These are phyloP conservation scores for Napeogenes sylphis DNA, from an alignment of 2,888 invertebrate species.

Conservation along the genomic window DNA sequence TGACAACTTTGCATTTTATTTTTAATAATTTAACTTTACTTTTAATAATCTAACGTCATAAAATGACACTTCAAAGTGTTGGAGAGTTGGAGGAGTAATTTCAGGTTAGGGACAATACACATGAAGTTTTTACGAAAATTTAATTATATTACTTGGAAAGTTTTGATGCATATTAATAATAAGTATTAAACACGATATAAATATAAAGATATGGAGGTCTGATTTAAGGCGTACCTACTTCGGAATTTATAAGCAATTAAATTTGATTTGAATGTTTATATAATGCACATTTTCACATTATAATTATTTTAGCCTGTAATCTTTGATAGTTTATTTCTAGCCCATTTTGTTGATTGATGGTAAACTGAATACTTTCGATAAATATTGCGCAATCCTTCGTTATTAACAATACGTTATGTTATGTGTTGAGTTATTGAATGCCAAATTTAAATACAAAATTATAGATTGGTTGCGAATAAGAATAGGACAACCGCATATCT, in stretches of 20 bases:
- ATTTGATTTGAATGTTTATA: conserved; percentile 8
- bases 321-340: not conserved
- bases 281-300: not conserved
- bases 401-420: too few relatives aligned
- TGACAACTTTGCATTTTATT: conserved; percentile 44
- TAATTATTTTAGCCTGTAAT: conserved; percentile 5
- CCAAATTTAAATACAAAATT: too few relatives aligned
- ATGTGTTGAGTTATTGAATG: too few relatives aligned
- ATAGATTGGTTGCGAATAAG: too few relatives aligned
- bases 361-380: conserved; percentile 5
- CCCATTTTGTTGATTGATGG: not conserved
- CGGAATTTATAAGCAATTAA: conserved; percentile 7
- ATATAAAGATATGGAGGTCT: conserved; percentile 10
- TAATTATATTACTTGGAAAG: conserved; percentile 10
- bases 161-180: conserved; percentile 9
- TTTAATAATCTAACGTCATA: conserved; percentile 8
- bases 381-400: too few relatives aligned
- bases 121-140: conserved; percentile 1
- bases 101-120: not conserved
- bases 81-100: not conserved
- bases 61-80: too few relatives aligned
- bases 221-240: conserved; percentile 6
- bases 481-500: too few relatives aligned
- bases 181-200: conserved; percentile 7
- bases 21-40: conserved; percentile 20